phyloP scores from a whole-genome alignment of 2,113 vertebrate genomes.

The Ivindomyrus marchei region DNA sequence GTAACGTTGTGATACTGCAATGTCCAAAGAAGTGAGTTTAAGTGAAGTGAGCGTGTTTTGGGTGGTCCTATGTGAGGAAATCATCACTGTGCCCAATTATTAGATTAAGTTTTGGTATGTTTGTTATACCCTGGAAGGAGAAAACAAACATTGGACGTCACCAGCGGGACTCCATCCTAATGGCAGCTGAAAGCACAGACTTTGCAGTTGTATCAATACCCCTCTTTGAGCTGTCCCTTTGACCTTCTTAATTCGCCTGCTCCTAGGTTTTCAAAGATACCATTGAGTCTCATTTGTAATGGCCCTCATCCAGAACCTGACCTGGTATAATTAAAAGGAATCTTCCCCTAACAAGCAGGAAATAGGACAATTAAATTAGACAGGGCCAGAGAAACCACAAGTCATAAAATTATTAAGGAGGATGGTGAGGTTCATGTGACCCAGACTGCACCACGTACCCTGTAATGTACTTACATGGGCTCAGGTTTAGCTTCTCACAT shows the following conservation, averaged over 20 bases:
- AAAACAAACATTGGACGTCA: background rate
- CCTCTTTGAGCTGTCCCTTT: background rate
- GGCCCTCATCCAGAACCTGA: constrained; percentile 19
- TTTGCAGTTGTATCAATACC: constrained; percentile 19
- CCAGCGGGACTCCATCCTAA: background rate
- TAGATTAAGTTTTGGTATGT: background rate
- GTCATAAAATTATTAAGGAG: constrained; percentile 8
- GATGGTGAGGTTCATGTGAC: background rate
- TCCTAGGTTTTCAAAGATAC: constrained; percentile 23
- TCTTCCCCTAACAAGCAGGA: constrained; percentile 20
- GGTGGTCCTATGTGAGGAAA: constrained; percentile 10
- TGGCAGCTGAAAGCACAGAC: background rate
- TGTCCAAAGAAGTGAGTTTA: background rate
- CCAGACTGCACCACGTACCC: background rate
- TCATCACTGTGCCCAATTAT: background rate
- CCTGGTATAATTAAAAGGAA: constrained; percentile 20
- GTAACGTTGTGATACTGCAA: background rate
- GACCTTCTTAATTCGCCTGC: background rate
- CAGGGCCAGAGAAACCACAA: background rate
- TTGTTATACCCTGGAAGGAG: background rate
- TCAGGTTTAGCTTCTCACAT: background rate
- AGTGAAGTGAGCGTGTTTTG: background rate
- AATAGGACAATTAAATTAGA: constrained; percentile 23
- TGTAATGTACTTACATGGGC: background rate
- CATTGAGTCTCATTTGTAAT: constrained; percentile 23